A percentile compares a stretch with the other conserved stretches of the same genome.
phyloP scores from a whole-genome alignment of 2,113 vertebrate genomes.

The Salvator merianae region DNA sequence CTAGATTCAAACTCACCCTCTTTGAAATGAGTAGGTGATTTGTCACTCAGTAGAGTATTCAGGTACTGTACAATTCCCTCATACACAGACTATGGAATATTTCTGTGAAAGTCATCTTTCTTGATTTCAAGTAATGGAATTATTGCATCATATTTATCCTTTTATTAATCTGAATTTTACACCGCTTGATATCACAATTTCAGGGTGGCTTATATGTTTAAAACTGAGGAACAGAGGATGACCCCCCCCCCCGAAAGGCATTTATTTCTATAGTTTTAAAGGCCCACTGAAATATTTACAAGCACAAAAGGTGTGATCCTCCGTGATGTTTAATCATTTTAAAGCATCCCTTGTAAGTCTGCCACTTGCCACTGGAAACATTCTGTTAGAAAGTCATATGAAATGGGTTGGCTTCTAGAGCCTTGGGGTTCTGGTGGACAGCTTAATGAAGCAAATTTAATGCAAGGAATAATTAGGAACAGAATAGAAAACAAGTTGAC shows the following conservation, averaged over 20 bases:
- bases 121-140: background rate
- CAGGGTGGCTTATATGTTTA: background rate
- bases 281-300: background rate
- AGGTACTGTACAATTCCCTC: background rate
- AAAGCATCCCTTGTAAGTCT: background rate
- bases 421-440: too few species aligned
- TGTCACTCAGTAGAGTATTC: background rate
- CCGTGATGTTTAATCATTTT: background rate
- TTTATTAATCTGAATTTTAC: too few species aligned
- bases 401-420: background rate
- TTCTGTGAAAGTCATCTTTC: background rate
- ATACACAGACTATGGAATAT: background rate
- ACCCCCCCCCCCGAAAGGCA: background rate
- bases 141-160: background rate
- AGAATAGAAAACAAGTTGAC: too few species aligned
- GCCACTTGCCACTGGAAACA: background rate
- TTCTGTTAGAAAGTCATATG: background rate
- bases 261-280: background rate
- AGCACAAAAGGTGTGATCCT: background rate
- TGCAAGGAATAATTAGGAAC: too few species aligned
- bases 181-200: too few species aligned
- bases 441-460: too few species aligned
- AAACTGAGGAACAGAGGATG: background rate
- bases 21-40: background rate
- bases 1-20: background rate